Base-by-base conservation (phyloP, 2,888 invertebrate genomes). In the Parasteatoda lunata region DNA sequence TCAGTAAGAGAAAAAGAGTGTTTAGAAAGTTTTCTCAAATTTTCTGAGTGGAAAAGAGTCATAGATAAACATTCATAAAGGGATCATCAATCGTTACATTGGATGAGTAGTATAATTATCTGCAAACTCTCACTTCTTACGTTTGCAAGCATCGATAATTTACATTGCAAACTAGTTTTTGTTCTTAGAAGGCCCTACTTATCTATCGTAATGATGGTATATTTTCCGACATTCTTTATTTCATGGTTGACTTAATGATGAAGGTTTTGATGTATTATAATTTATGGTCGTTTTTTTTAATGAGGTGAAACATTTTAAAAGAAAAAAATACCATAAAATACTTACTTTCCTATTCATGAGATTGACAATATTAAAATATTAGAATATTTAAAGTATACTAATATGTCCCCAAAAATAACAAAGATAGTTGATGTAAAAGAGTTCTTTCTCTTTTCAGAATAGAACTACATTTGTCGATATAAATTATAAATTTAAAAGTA, bases 111-210 rank as follows among this genome's bases (percentile, higher is more conserved):
- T 59, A 59, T 59, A 59, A 59, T 59, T 59, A 59, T 59, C 59
- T n/a, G 4, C 59, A 73, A 54, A 54, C 30, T 59, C 59, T 73
- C 15, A 73, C 73, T 54, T 59, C 52, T 52, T 73, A 47, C 59
- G 30, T 54, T 54, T 73, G 54, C 11, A 59, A 47, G 30, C 9
- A 30, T 47, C 13, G 64, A 7, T 75, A 75, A 64, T 47, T 47
- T 75, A n/a, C 45, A 75, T 59, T 59, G 47, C 73, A 54, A 59
- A 54, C 30, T 54, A n/a, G 11, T 59, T 75, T 59, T 59, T 47
- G 13, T 59, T 48, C 13, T 5, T 68, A 9, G 30, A 9, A 59
- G 59, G 59, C n/a, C 59, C 9, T 59, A 6, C n/a, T 59, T 59
- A 59, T 59, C 59, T 59, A n/a, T 4, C 8, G 0, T 59, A 59